Conservation (phyloP, 2,113 vertebrate genomes). For the Coreoperca whiteheadi region DNA sequence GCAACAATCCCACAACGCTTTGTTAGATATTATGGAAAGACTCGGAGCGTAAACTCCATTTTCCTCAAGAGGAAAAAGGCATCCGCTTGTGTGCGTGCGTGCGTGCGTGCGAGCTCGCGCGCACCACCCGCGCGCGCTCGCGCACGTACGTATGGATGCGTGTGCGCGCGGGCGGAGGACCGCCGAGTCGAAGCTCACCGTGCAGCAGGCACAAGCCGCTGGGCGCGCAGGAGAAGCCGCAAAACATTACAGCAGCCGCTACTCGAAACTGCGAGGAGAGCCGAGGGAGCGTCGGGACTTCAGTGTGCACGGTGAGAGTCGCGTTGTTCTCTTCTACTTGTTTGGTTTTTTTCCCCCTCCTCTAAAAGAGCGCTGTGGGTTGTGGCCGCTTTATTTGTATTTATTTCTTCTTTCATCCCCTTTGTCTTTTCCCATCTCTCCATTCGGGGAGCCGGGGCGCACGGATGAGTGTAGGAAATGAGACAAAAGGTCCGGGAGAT, state of each 20-base stretch:
- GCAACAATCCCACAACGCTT: too few species aligned
- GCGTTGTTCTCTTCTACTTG: neutral
- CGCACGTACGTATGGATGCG: constrained; percentile 27
- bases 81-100: neutral
- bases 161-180: constrained; percentile 79
- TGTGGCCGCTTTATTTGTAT: neutral
- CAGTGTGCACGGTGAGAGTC: constrained; percentile 79
- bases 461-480: neutral
- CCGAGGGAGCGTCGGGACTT: constrained; percentile 69
- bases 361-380: neutral
- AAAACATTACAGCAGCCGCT: constrained; percentile 61
- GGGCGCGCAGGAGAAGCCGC: constrained; percentile 78
- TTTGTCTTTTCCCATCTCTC: constrained; percentile 41
- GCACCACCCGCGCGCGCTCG: constrained; percentile 47
- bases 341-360: too few species aligned
- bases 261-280: constrained; percentile 62
- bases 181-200: constrained; percentile 80
- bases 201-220: constrained; percentile 83
- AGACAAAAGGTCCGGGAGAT: constrained; percentile 20
- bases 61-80: accelerated
- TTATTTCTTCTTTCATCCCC: constrained; percentile 1
- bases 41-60: neutral
- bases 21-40: neutral
- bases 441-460: constrained; percentile 42
- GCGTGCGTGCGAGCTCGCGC: constrained; percentile 56